A percentile compares a stretch with the other conserved stretches of the same genome.
Conservation (phyloP, 1,140 invertebrate species). For the Habropoda laboriosa region DNA sequence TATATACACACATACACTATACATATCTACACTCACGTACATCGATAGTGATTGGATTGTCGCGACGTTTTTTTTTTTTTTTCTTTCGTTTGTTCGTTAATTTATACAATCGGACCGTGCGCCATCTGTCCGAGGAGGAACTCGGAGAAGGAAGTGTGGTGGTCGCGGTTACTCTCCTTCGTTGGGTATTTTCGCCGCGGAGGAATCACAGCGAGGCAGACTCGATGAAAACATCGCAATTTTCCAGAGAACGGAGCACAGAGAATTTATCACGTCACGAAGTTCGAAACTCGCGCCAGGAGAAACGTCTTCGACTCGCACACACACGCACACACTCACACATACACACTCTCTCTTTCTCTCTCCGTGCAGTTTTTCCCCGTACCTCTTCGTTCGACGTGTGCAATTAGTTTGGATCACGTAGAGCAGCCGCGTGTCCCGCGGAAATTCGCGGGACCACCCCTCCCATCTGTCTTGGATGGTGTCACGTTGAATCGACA, state of each 20-base stretch:
- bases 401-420: not conserved
- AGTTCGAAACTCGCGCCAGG: not conserved
- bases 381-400: not conserved
- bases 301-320: too few species aligned
- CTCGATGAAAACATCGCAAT: too few species aligned
- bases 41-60: constrained; percentile 47
- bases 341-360: too few species aligned
- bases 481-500: constrained; percentile 21
- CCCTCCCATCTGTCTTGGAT: constrained; percentile 10
- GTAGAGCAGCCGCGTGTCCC: not conserved
- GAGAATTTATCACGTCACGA: not conserved
- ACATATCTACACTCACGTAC: constrained; percentile 46
- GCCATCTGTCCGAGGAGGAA: constrained; percentile 36
- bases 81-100: too few species aligned
- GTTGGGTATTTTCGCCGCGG: too few species aligned
- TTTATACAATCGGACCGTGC: constrained; percentile 40
- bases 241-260: too few species aligned
- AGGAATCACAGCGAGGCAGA: not conserved
- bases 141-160: constrained; percentile 3
- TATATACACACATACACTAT: constrained; percentile 19
- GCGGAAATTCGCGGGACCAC: not conserved
- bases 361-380: too few species aligned
- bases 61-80: constrained; percentile 46
- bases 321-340: too few species aligned
- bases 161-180: not conserved